Conservation (phyloP, 2,797 vertebrate genomes). For the Momotus momota region DNA sequence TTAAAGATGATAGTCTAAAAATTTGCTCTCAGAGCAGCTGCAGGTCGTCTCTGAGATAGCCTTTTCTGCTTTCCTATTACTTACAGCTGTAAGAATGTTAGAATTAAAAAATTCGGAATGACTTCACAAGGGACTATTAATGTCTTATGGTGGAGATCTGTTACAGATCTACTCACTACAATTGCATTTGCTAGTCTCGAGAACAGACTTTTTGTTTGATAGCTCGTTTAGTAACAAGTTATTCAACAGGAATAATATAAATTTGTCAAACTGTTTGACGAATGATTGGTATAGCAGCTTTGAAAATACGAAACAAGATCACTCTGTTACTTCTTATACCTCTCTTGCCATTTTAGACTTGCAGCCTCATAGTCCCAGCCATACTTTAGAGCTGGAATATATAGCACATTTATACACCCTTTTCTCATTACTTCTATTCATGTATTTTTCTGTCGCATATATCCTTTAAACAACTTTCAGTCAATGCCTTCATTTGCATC, state of each 20-base stretch:
- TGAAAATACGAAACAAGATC: neutral
- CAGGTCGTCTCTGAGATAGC: neutral
- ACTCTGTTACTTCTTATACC: neutral
- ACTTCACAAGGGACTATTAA: neutral
- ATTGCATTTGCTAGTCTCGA: neutral
- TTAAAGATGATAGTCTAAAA: neutral
- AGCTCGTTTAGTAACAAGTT: neutral
- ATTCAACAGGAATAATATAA: slow-evolving; percentile 12
- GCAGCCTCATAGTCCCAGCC: neutral
- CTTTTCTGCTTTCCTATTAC: neutral
- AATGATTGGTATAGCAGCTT: neutral
- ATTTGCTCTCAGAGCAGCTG: neutral
- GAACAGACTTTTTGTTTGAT: slow-evolving; percentile 1
- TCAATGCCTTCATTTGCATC: neutral
- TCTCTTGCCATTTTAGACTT: neutral
- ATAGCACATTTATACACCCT: neutral
- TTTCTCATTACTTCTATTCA: neutral
- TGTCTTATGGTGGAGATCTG: neutral
- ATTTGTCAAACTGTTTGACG: neutral
- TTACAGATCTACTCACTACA: slow-evolving; percentile 1
- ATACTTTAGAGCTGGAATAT: neutral
- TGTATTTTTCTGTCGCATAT: neutral
- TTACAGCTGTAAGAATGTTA: neutral
- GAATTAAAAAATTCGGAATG: neutral
- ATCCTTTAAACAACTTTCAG: neutral